phyloP scores from a whole-genome alignment of 2,797 vertebrate species.

The Danionella dracula region DNA sequence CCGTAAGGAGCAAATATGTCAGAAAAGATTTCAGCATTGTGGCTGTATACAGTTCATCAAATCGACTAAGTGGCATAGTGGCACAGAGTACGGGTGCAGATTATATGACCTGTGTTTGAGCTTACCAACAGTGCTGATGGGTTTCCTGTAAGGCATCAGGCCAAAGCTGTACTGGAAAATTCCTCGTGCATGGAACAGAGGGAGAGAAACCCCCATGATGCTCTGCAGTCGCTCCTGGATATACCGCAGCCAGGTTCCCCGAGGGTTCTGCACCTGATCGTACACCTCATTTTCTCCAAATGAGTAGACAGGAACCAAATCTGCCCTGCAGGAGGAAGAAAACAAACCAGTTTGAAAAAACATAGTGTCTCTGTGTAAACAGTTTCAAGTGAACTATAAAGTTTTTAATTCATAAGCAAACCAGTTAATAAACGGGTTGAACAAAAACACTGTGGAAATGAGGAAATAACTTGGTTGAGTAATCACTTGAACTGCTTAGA shows the following conservation, averaged over 20 bases:
- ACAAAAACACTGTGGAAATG: too few relatives aligned
- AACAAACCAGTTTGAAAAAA: not conserved
- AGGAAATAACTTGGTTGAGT: too few relatives aligned
- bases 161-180: constrained; percentile 94
- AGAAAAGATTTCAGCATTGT: not conserved
- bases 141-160: constrained; percentile 80
- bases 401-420: too few relatives aligned
- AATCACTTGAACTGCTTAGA: too few relatives aligned
- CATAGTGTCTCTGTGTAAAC: not conserved
- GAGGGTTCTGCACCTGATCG: constrained; percentile 77
- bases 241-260: constrained; percentile 77
- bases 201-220: constrained; percentile 84
- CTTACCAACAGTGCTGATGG: constrained; percentile 84
- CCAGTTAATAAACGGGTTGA: too few relatives aligned
- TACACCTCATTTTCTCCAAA: constrained; percentile 93
- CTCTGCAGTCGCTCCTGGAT: constrained; percentile 77
- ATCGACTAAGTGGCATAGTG: not conserved
- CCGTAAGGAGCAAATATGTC: too few relatives aligned
- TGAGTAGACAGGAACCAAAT: constrained; percentile 86
- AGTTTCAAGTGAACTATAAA: too few relatives aligned
- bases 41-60: not conserved
- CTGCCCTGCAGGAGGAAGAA: constrained; percentile 57
- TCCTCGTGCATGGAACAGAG: constrained; percentile 86
- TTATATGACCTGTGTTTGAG: constrained; percentile 9
- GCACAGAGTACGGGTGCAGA: not conserved